phyloP scores from a whole-genome alignment of 1,140 invertebrate species.

The Drosophila aff. region DNA sequence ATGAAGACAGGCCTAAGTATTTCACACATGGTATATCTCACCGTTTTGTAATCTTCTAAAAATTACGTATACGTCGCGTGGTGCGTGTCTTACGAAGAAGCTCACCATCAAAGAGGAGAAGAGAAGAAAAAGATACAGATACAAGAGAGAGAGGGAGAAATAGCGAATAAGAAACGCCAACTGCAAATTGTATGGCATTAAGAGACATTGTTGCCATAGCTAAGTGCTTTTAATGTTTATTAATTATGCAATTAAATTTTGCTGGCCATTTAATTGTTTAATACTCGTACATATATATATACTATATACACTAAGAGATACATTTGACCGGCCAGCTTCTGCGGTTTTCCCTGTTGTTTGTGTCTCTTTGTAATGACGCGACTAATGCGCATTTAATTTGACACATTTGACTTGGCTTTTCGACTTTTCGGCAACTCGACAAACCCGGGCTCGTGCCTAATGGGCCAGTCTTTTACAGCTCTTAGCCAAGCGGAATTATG shows the following conservation, averaged over 20 bases:
- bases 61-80: conserved; percentile 49
- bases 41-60: conserved; percentile 24
- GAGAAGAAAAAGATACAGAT: neutral
- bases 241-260: conserved; percentile 82
- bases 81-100: conserved; percentile 59
- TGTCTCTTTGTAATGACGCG: conserved; percentile 69
- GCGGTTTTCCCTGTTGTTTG: conserved; percentile 22
- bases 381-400: conserved; percentile 84
- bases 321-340: conserved; percentile 22
- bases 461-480: conserved; percentile 65
- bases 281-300: conserved; percentile 36
- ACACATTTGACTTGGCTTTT: conserved; percentile 80
- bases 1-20: neutral
- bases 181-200: conserved; percentile 78
- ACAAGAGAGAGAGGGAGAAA: conserved; percentile 1
- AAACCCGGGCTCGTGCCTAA: conserved; percentile 65
- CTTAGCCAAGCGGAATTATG: conserved; percentile 75
- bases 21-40: conserved; percentile 11
- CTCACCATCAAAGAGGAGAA: conserved; percentile 11
- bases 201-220: conserved; percentile 70
- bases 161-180: conserved; percentile 46
- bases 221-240: conserved; percentile 84
- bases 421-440: conserved; percentile 48
- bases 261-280: conserved; percentile 79
- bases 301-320: conserved; percentile 14